Evolutionary conservation across 2,888 invertebrate species (phyloP).

Genomic region (Lacanobia wlatinum): DNA sequence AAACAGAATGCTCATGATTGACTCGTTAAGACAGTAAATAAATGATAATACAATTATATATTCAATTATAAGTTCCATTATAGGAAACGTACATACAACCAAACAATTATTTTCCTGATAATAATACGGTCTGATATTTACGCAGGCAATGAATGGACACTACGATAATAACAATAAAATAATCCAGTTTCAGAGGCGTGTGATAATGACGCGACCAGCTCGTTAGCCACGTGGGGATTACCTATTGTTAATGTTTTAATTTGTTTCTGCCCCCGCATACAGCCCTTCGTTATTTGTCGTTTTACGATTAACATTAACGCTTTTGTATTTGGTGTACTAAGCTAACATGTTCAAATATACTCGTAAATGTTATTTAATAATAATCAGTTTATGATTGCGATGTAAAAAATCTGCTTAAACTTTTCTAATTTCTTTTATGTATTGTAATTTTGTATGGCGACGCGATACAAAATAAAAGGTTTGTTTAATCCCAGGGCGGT

Average conservation of each 20-base stretch:
- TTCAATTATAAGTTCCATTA: slow-evolving; percentile 15
- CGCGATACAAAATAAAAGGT: slow-evolving; percentile 27
- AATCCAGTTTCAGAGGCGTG: slow-evolving; percentile 85
- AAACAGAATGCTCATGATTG: slow-evolving; percentile 1
- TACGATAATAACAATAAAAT: slow-evolving; percentile 85
- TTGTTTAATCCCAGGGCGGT: slow-evolving; percentile 38
- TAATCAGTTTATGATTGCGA: slow-evolving; percentile 30
- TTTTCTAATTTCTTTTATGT: slow-evolving; percentile 22
- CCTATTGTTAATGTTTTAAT: slow-evolving; percentile 89
- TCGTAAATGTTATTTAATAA: slow-evolving; percentile 26
- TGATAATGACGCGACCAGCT: slow-evolving; percentile 85
- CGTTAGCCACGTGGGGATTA: slow-evolving; percentile 86
- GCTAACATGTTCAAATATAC: slow-evolving; percentile 22
- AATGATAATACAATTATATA: slow-evolving; percentile 1
- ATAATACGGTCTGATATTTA: slow-evolving; percentile 69
- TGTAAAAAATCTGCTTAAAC: slow-evolving; percentile 20
- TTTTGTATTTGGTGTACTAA: slow-evolving; percentile 43
- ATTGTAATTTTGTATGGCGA: slow-evolving; percentile 16
- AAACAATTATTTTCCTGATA: slow-evolving; percentile 74
- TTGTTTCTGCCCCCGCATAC: slow-evolving; percentile 80
- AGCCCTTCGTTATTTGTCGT: slow-evolving; percentile 50
- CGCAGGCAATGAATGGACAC: slow-evolving; percentile 76
- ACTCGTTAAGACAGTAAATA: slow-evolving; percentile 1
- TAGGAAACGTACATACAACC: slow-evolving; percentile 16
- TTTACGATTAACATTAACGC: slow-evolving; percentile 58